Base-by-base conservation (phyloP, 2,113 vertebrate species). In the Pseudorasbora parva region DNA sequence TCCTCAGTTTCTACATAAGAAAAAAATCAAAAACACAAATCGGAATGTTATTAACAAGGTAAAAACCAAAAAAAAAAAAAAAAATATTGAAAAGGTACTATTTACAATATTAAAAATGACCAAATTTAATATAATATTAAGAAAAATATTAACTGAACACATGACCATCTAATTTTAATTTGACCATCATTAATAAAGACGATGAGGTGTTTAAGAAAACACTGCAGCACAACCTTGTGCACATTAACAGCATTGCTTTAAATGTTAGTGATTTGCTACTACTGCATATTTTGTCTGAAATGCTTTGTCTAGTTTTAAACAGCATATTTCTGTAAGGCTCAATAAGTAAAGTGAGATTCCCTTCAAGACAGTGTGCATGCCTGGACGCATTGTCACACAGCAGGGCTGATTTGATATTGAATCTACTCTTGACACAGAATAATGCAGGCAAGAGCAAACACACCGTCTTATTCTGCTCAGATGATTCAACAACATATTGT, bases 31-130 rank as follows among this genome's bases (percentile, higher is more conserved):
- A 81, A 75, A 85, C 87, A 82, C 88, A 91, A 88, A 90, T 83
- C 85, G 93, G 94, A 95, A 95, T 95, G 94, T 94, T 93, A 92
- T 90, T 89, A 91, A 92, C 87, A 91, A 88, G 90, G 72, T 83
- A 84, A 85, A 84, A 86, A 83, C 85, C 73, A 62, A 84, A 59
- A 82, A 81, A 74, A 86, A 82, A 84, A 81, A 80, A 76, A 87
- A 82, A 59, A 68, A 80, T 15, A 57, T 51, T 68, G 25, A 79
- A 87, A 78, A 89, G 82, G 87, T 87, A 89, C 73, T 86, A 82
- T 72, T 62, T 89, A 92, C 84, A 84, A 84, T 90, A 19, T 82
- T 25, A 86, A 90, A 88, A 88, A 71, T 17, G 86, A 87, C 37
- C 87, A 90, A 90, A 64, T 45, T 78, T 69, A 89, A 83, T 37